Base-by-base conservation (phyloP, 1,140 invertebrate species). In the Glossosoma conforme region DNA sequence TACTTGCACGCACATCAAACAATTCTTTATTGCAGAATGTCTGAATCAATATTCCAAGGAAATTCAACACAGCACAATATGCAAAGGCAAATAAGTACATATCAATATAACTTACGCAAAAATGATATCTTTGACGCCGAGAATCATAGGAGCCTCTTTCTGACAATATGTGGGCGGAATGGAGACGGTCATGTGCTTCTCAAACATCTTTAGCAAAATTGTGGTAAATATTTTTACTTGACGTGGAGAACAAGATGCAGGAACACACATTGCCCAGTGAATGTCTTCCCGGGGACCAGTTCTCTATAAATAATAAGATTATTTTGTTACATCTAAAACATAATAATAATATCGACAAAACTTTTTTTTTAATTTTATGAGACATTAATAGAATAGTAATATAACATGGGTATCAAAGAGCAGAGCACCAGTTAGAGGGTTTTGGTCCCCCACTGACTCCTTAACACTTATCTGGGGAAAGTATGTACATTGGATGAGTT, bases 261-360 rank as follows among this genome's bases (percentile, higher is more conserved):
- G 83, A 10, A 81, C 68, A 54, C 83, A 85, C 1, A 83, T 72
- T 15, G 77, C 81, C 80, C 80, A 84, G 42, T 78, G 74, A 0
- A 83, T 60, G 11, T 72, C 70, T 30, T 72, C 77, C 36, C 67
- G 76, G 18, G 68, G 69, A 49, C 68, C 77, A 30, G 22, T 64
- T 15, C 57, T 45, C 61, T 48, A 21, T 60, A 58, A 56, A n/a
- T 42, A 19, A 33, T 41, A 41, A 11, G 20, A 13, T 40, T 48
- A 48, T 42, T 38, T 13, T 19, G 37, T 35, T 22, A 25, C 8
- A 47, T 36, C 33, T 10, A 14, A 5, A 36, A 13, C 11, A 37
- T 37, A 37, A 37, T 37, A 37, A 37, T 37, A 6, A 37, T 13
- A 11, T 37, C 6, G 35, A n/a, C 5, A 8, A 9, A 9, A 30